Conservation (phyloP, 2,113 vertebrate genomes). For the Syngnathus floridae region DNA sequence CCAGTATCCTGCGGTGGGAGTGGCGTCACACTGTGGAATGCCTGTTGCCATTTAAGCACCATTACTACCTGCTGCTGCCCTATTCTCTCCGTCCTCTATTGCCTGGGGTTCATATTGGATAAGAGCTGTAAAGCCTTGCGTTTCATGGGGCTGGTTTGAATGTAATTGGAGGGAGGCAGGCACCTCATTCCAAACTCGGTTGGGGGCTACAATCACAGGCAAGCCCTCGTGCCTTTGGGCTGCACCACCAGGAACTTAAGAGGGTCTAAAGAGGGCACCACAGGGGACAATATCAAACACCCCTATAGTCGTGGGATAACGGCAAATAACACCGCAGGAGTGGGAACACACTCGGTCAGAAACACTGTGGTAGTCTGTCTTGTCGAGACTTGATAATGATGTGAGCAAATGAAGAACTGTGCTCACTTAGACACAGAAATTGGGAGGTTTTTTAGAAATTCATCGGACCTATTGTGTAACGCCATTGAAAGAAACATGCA, state of each 20-base stretch:
- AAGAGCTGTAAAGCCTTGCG: conserved; percentile 71
- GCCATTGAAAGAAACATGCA: no score
- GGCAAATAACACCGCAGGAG: conserved; percentile 49
- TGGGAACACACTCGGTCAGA: conserved; percentile 35
- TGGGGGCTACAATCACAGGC: conserved; percentile 76
- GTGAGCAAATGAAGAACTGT: conserved; percentile 34
- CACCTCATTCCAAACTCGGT: conserved; percentile 66
- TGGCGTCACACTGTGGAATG: conserved; percentile 68
- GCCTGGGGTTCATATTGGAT: conserved; percentile 78
- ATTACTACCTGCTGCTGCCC: conserved; percentile 76
- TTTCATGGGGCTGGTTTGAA: conserved; percentile 62
- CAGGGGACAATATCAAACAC: conserved; percentile 70
- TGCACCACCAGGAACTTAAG: conserved; percentile 61
- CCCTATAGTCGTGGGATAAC: conserved; percentile 45
- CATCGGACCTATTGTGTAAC: no score
- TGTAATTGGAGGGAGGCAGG: conserved; percentile 74
- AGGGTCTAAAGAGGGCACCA: conserved; percentile 65
- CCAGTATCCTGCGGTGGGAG: conserved; percentile 40
- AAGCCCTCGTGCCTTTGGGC: conserved; percentile 77
- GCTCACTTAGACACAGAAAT: conserved; percentile 1
- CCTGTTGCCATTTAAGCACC: conserved; percentile 72
- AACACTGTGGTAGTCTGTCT: conserved; percentile 24
- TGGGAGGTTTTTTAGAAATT: no score
- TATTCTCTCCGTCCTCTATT: conserved; percentile 72
- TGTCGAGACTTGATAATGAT: conserved; percentile 43